Percentiles rank a stretch among this genome's conserved stretches.
Evolutionary conservation across 2,888 invertebrate genomes (phyloP).

Genomic region (Stratiomys singularior): DNA sequence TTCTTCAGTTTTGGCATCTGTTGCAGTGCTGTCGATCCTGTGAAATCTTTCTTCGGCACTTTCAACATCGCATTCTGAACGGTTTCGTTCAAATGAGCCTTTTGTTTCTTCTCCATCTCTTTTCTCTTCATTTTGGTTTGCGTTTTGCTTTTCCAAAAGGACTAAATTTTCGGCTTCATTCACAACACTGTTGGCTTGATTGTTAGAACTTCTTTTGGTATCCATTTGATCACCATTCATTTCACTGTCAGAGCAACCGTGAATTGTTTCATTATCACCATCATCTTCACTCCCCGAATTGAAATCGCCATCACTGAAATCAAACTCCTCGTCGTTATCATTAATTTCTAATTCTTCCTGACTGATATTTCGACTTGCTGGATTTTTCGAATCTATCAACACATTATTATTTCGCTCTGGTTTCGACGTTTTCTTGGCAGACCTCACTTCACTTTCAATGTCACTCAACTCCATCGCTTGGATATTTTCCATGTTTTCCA

Average conservation of each 20-base stretch:
- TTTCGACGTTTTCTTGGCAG: neutral
- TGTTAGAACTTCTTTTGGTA: neutral
- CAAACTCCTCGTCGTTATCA: slow-evolving; percentile 60
- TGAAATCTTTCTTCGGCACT: neutral
- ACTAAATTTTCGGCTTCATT: slow-evolving; percentile 24
- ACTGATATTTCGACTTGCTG: neutral
- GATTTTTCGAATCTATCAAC: neutral
- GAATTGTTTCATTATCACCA: slow-evolving; percentile 31
- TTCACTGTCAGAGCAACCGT: slow-evolving; percentile 11
- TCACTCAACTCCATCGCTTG: neutral
- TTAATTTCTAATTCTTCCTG: slow-evolving; percentile 44
- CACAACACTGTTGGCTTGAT: neutral
- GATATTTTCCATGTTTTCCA: neutral
- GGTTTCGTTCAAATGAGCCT: neutral
- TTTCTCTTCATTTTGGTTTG: neutral
- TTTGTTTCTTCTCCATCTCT: too few species aligned
- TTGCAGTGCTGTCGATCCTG: slow-evolving; percentile 17
- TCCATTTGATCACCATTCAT: neutral
- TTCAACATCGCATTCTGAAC: neutral
- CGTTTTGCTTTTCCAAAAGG: neutral
- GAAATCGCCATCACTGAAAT: slow-evolving; percentile 60
- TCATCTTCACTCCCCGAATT: slow-evolving; percentile 53
- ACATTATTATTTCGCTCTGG: slow-evolving; percentile 38
- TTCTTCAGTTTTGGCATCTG: neutral
- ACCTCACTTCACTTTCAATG: neutral